Evolutionary conservation across 2,797 vertebrate genomes (phyloP).

Genomic region (Cyclura pinguis): DNA sequence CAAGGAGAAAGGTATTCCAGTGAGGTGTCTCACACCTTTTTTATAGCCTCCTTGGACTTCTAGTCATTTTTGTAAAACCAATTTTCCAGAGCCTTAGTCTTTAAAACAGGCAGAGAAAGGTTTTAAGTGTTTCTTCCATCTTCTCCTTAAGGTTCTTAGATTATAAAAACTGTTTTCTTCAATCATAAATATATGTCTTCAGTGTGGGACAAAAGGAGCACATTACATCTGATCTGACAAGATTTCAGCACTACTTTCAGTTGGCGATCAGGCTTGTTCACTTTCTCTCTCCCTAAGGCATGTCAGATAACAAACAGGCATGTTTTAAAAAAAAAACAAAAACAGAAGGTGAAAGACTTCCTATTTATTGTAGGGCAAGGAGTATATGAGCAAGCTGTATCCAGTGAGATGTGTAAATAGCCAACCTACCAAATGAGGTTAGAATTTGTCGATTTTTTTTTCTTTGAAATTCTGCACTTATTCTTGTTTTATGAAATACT

Average conservation of each 20-base stretch:
- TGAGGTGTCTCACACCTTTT: slow-evolving; percentile 1
- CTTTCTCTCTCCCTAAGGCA: not conserved
- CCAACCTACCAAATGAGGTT: not conserved
- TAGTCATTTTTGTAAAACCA: slow-evolving; percentile 12
- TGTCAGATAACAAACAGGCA: not conserved
- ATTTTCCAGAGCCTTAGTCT: slow-evolving; percentile 28
- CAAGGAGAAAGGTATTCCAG: not conserved
- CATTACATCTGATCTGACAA: not conserved
- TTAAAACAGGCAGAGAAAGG: not conserved
- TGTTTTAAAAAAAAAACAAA: not conserved
- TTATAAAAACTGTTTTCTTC: slow-evolving; percentile 11
- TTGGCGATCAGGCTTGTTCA: not conserved
- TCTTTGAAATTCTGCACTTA: too few relatives aligned
- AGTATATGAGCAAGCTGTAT: not conserved
- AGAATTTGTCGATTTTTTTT: not conserved
- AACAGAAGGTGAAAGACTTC: not conserved
- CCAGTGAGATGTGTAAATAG: not conserved
- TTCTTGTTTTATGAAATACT: not conserved
- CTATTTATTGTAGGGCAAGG: not conserved
- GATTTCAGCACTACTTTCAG: slow-evolving; percentile 18
- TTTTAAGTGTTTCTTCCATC: slow-evolving; percentile 14
- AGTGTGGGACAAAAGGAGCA: not conserved
- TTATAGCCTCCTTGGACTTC: slow-evolving; percentile 5
- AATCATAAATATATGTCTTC: not conserved
- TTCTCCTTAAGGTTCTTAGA: slow-evolving; percentile 11